Conservation (phyloP, 2,888 invertebrate genomes). For the Synanthedon tipuliformis region DNA sequence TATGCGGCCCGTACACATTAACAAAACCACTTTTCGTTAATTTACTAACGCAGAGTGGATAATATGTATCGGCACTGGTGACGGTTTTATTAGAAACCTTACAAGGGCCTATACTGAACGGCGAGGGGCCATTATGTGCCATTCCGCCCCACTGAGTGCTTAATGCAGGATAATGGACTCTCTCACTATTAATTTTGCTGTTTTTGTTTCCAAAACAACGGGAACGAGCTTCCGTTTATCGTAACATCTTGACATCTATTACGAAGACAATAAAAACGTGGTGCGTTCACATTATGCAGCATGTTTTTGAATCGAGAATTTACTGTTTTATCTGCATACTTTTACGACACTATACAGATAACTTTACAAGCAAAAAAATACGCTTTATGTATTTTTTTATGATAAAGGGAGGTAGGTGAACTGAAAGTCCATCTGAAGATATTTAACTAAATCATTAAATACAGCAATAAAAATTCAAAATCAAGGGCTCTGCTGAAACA, state of each 20-base stretch:
- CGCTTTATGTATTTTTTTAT: too few species aligned
- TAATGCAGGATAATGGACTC: constrained; percentile 60
- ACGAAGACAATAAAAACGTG: neutral
- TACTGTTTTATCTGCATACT: too few species aligned
- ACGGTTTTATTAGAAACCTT: constrained; percentile 46
- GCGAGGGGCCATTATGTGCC: constrained; percentile 45
- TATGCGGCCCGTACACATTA: neutral
- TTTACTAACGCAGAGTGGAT: constrained; percentile 4
- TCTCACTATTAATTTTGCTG: constrained; percentile 54
- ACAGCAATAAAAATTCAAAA: too few species aligned
- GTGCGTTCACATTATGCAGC: neutral
- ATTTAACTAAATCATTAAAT: too few species aligned
- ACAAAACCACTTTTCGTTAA: constrained; percentile 1
- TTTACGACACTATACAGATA: too few species aligned
- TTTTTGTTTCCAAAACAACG: constrained; percentile 41
- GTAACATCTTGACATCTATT: neutral
- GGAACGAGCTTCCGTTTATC: constrained; percentile 24
- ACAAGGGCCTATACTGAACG: constrained; percentile 30
- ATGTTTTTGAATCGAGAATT: too few species aligned
- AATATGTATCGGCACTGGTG: constrained; percentile 19
- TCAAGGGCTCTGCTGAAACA: too few species aligned
- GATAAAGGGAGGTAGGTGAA: too few species aligned
- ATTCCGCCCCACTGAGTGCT: constrained; percentile 51
- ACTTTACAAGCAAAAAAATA: too few species aligned
- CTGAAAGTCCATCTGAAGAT: too few species aligned